Evolutionary conservation across 64 coral and sea anemone species (phyloP).

Genomic region (Stylophora pistillata): DNA sequence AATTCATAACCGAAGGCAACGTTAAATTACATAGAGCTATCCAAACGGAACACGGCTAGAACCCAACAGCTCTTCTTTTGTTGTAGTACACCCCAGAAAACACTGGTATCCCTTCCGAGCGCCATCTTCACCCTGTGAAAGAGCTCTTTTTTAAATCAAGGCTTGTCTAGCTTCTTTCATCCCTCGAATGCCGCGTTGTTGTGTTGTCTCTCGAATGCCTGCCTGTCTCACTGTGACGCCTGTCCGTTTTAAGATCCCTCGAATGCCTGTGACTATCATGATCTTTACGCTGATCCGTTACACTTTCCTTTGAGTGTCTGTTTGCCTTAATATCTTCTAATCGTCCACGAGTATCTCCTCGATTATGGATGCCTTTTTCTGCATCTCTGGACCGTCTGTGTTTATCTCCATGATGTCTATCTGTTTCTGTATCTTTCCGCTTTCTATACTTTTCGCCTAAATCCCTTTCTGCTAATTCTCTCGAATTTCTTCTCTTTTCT

Average conservation of each 20-base stretch:
- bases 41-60: too few species aligned
- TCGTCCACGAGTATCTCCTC: background rate
- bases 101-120: background rate
- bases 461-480: conserved; percentile 5
- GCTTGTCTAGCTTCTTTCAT: background rate
- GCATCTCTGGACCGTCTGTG: background rate
- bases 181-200: background rate
- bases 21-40: too few species aligned
- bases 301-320: background rate
- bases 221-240: background rate
- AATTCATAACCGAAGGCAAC: too few species aligned
- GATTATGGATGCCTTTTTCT: background rate
- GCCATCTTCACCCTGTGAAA: background rate
- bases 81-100: too few species aligned
- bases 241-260: background rate
- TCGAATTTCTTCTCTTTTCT: background rate
- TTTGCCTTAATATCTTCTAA: background rate
- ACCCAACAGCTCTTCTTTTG: too few species aligned
- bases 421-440: background rate
- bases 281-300: too few species aligned
- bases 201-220: conserved; percentile 6
- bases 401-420: background rate
- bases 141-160: background rate
- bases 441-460: conserved; percentile 19
- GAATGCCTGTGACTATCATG: background rate